Conservation (phyloP, 1,140 invertebrate genomes). For the Ylistrum balloti region DNA sequence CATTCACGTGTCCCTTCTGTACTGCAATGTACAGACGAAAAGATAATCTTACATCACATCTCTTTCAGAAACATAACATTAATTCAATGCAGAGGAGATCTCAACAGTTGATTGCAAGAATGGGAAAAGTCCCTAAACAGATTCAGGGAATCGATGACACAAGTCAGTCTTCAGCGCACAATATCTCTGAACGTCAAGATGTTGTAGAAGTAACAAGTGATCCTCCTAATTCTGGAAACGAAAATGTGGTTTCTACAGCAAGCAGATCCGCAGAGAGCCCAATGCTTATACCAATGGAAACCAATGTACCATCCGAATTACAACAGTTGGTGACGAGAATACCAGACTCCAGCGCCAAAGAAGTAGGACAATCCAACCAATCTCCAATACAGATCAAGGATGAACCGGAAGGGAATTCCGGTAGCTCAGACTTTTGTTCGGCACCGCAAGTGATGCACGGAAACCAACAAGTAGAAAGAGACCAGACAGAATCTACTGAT, state of each 20-base stretch:
- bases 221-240: background rate
- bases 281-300: background rate
- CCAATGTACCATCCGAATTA: background rate
- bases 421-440: background rate
- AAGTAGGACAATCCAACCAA: background rate
- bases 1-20: constrained; percentile 46
- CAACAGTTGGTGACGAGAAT: background rate
- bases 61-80: constrained; percentile 8
- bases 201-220: background rate
- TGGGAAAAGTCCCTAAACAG: background rate
- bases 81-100: background rate
- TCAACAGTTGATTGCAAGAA: background rate
- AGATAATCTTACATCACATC: constrained; percentile 48
- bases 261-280: background rate
- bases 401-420: background rate
- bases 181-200: background rate
- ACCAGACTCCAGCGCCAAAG: background rate
- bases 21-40: constrained; percentile 47
- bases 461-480: background rate
- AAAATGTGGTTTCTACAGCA: background rate
- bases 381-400: background rate
- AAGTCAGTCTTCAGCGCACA: background rate
- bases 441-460: background rate
- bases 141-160: background rate
- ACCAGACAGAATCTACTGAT: background rate